Base-by-base conservation (phyloP, 2,888 invertebrate genomes). In the Thymelicus lineola region DNA sequence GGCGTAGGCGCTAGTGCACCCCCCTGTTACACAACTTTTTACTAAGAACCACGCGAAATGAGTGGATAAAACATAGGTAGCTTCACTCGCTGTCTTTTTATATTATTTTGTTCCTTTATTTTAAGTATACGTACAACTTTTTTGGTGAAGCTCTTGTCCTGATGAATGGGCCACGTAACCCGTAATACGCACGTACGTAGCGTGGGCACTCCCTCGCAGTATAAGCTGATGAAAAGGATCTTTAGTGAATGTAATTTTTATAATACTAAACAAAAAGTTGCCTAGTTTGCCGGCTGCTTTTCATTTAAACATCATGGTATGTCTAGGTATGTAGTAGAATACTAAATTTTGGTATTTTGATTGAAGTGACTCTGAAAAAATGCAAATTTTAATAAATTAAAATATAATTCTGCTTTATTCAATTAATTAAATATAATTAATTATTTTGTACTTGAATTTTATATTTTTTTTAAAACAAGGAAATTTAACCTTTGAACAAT, bases 11-110 rank as follows among this genome's bases (percentile, higher is more conserved):
- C 85, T 85, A 85, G 85, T 85, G 84, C 81, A 79, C 82, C 85
- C 86, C 86, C 85, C 87, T 73, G 48, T 69, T 72, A 73, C 84
- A 89, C 88, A 92, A 93, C 92, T 93, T 93, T 92, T 92, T 93
- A 91, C 89, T 91, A 91, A 91, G 91, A 91, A 90, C 90, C 91
- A 85, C 89, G 91, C 88, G 90, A 91, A 93, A 93, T 93, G 92
- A 93, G 91, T 87, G 91, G 91, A 89, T 91, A 87, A 91, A 92
- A 91, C 89, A 90, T 88, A 87, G 82, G 91, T 91, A 92, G 91
- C 91, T 93, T 91, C 88, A 91, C 90, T 87, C 61, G 48, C 14
- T 28, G 28, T 0, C 17, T 58, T 58, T 63, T 79, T 70, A 68
- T 60, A 74, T 68, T 74, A 75, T 73, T 76, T 76, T 76, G 72